Percentiles rank a stretch among this genome's conserved stretches.
These are phyloP conservation scores for Rousettus leschenaultii DNA, from an alignment of 2,113 vertebrate genomes.

Conservation along the genomic window DNA sequence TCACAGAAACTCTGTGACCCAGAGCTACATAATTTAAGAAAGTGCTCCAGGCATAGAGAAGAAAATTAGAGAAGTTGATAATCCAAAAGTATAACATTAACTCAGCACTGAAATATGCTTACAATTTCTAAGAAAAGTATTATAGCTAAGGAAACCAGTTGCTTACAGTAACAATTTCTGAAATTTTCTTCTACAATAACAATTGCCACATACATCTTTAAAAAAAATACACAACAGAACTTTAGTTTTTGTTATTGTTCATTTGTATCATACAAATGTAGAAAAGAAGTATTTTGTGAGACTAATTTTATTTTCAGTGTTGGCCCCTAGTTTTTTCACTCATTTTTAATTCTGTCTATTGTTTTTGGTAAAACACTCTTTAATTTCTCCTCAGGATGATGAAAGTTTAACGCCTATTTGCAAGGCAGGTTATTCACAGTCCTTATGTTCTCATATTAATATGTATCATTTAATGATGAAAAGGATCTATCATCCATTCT, in stretches of 20 bases:
- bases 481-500: background rate
- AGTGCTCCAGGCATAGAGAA: slow-evolving; percentile 42
- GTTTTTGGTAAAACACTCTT: slow-evolving; percentile 70
- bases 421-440: slow-evolving; percentile 58
- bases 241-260: slow-evolving; percentile 45
- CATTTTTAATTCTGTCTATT: slow-evolving; percentile 67
- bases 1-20: background rate
- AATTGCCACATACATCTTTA: slow-evolving; percentile 48
- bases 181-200: background rate
- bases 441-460: slow-evolving; percentile 49
- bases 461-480: slow-evolving; percentile 17
- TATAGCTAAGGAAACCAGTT: background rate
- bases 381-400: slow-evolving; percentile 48
- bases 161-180: background rate
- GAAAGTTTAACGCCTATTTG: slow-evolving; percentile 60
- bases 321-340: slow-evolving; percentile 6
- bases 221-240: background rate
- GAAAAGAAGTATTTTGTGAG: slow-evolving; percentile 54
- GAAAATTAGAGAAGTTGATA: slow-evolving; percentile 58
- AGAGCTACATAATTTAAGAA: slow-evolving; percentile 45
- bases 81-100: slow-evolving; percentile 46
- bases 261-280: slow-evolving; percentile 65
- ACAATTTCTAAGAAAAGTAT: background rate
- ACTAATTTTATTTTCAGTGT: slow-evolving; percentile 75
- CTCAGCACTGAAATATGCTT: slow-evolving; percentile 18